Evolutionary conservation across 2,888 invertebrate genomes (phyloP), one percentile per base, ranked within the genome.

Genomic region (Agonopterix arenella): DNA sequence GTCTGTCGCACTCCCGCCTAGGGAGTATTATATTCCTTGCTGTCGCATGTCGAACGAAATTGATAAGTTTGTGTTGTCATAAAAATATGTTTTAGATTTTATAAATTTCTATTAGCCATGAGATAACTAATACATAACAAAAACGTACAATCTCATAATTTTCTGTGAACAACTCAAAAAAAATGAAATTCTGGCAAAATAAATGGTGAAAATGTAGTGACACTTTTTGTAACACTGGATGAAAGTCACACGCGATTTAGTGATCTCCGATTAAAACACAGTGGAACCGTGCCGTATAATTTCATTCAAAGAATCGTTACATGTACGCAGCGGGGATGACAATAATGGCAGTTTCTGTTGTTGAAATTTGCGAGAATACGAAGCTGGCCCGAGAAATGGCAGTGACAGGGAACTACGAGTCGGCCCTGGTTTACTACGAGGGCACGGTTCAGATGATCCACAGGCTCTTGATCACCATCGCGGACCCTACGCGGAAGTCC

Each of bases 371-470:
- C 90, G 97, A 98, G 90, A 98, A 97, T 90, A 96, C 97, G 53
- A 97, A 96, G 85, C 86, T 97, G 83, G 98, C 97, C 52, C 91
- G 98, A 71, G 98, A 99, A 90, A 96, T 96, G 94, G 96, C 97
- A 55, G 90, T 98, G 70, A 93, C 96, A 76, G 98, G 98, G 16
- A 97, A 98, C 84, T 99, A 99, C 76, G 98, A 98, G 73, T 95
- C 96, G 57, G 96, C 98, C 18, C 92, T 95, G 60, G 96, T 98
- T 52, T 98, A 97, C 83, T 98, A 98, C 77, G 96, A 98, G 79
- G 96, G 97, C 48, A 95, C 96, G 8, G 92, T 98, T 52, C 96
- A 97, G 78, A 96, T 97, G 91, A 94, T 99, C 65, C 95, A 96
- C 67, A 92, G 95, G 66, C 91, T 97, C 53, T 90, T 98, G 44